These are phyloP conservation scores for Andrena dorsata DNA, from an alignment of 2,888 invertebrate species.

Conservation along the genomic window DNA sequence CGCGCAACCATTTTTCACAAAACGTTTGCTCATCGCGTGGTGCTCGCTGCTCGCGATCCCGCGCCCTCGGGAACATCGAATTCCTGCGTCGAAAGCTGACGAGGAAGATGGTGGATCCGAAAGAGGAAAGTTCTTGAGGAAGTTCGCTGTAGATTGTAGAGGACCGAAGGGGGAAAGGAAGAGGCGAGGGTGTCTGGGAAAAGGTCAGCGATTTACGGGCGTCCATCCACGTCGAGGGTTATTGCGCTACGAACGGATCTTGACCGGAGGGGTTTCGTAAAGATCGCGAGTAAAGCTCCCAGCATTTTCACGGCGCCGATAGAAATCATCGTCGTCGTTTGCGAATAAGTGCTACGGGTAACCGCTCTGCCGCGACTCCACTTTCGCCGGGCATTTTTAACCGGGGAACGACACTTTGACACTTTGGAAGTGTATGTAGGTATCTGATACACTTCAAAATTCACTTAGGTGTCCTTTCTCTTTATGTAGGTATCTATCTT, in stretches of 20 bases:
- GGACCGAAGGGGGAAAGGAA: constrained; percentile 1
- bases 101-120: not conserved
- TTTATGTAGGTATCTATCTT: too few species aligned
- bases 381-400: constrained; percentile 25
- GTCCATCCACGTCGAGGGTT: constrained; percentile 50
- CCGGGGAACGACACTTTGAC: constrained; percentile 5
- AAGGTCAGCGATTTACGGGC: constrained; percentile 63
- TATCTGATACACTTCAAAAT: too few species aligned
- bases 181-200: constrained; percentile 32
- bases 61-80: too few species aligned
- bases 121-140: not conserved
- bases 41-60: too few species aligned
- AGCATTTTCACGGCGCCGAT: constrained; percentile 22
- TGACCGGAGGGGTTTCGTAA: not conserved
- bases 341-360: constrained; percentile 28
- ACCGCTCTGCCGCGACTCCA: not conserved
- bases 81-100: too few species aligned
- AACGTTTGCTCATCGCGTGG: not conserved
- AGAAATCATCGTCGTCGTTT: constrained; percentile 50
- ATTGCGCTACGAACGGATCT: constrained; percentile 14
- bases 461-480: too few species aligned
- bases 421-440: too few species aligned
- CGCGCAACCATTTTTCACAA: constrained; percentile 11
- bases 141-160: constrained; percentile 17
- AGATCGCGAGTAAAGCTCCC: constrained; percentile 2